Percentiles rank a stretch among this genome's conserved stretches.
These are phyloP conservation scores for Pampusana beccarii DNA, from an alignment of 2,113 vertebrate genomes.

Conservation along the genomic window DNA sequence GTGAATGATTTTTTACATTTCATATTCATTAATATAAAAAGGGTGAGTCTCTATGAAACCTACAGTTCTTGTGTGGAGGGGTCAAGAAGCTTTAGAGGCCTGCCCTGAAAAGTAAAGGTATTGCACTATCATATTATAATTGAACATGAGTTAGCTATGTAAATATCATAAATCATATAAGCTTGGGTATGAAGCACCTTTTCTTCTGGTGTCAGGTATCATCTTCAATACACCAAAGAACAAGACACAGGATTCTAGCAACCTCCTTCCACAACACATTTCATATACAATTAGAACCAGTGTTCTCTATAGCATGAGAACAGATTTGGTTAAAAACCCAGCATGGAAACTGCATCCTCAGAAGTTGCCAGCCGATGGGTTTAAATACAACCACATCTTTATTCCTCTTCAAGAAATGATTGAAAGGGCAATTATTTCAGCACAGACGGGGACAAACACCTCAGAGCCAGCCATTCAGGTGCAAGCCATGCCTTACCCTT, in stretches of 20 bases:
- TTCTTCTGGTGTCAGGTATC: constrained; percentile 55
- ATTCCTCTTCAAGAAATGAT: constrained; percentile 79
- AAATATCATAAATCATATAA: background rate
- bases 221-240: constrained; percentile 50
- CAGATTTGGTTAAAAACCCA: constrained; percentile 69
- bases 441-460: constrained; percentile 57
- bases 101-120: background rate
- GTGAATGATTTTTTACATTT: background rate
- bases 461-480: constrained; percentile 44
- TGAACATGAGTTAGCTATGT: background rate
- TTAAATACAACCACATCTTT: constrained; percentile 79
- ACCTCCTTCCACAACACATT: constrained; percentile 36
- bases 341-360: constrained; percentile 76
- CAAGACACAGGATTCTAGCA: background rate
- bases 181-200: background rate
- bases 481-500: constrained; percentile 77
- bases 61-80: background rate
- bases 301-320: constrained; percentile 74
- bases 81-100: background rate
- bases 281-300: constrained; percentile 74
- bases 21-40: background rate
- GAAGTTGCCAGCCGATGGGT: constrained; percentile 68
- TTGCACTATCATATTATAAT: background rate
- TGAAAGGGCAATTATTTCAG: constrained; percentile 72
- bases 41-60: background rate